These are phyloP conservation scores for Xenopus laevis DNA, from an alignment of 2,113 vertebrate genomes.

Conservation along the genomic window DNA sequence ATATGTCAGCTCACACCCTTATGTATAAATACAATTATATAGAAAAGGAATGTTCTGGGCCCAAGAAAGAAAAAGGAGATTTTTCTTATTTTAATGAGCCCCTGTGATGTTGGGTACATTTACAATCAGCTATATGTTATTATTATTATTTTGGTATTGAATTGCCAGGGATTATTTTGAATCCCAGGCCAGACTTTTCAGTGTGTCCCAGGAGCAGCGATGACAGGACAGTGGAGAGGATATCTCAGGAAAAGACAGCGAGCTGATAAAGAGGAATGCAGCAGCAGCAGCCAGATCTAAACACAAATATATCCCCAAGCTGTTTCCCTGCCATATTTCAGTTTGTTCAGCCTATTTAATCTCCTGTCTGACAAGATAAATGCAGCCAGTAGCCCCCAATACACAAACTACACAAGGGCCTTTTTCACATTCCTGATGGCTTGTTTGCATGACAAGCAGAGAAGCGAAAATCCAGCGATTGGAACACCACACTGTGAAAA, in stretches of 20 bases:
- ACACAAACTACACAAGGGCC: constrained; percentile 54
- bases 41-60: no score
- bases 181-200: no score
- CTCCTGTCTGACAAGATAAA: constrained; percentile 50
- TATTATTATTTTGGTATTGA: no score
- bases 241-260: not conserved
- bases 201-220: not conserved
- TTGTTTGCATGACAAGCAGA: constrained; percentile 83
- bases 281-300: not conserved
- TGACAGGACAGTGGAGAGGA: not conserved
- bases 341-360: constrained; percentile 50
- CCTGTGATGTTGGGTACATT: no score
- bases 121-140: no score
- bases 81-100: no score
- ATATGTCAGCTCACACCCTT: no score
- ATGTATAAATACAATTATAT: no score
- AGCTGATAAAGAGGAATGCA: not conserved
- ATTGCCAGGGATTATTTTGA: no score
- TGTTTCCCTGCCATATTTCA: constrained; percentile 37
- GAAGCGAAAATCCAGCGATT: constrained; percentile 80
- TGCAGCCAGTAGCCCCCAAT: constrained; percentile 50
- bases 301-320: constrained; percentile 2
- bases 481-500: constrained; percentile 84
- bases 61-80: no score
- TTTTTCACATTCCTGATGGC: constrained; percentile 70